phyloP scores from a whole-genome alignment of 2,113 vertebrate genomes.

The Ceyx margarethae region DNA sequence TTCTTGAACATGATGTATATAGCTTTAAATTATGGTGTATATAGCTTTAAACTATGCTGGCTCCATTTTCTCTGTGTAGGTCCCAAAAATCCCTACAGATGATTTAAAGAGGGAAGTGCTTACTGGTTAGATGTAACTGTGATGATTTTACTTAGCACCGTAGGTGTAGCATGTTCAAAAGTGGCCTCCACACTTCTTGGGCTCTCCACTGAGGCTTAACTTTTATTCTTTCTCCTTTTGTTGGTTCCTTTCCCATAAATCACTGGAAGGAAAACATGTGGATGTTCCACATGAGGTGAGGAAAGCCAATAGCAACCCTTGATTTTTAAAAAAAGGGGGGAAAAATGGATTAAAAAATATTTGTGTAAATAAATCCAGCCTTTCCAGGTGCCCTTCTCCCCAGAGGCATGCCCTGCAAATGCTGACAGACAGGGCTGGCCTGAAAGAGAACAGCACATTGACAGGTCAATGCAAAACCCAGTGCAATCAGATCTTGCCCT shows the following conservation, averaged over 20 bases:
- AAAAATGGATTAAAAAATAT: not conserved
- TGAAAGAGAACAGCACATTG: not conserved
- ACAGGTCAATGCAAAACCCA: not conserved
- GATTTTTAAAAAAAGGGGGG: not conserved
- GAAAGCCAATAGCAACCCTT: not conserved
- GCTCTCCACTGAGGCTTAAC: not conserved
- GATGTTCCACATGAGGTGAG: not conserved
- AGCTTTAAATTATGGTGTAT: not conserved
- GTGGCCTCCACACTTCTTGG: not conserved
- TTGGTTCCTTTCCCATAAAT: not conserved
- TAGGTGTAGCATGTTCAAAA: not conserved
- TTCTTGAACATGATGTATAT: not conserved
- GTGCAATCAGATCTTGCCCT: not conserved
- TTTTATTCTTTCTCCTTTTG: not conserved
- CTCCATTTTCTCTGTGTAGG: not conserved
- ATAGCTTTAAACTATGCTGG: not conserved
- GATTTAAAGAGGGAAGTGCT: not conserved
- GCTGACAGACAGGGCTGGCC: not conserved
- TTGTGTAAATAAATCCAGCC: not conserved
- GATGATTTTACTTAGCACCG: fast-evolving
- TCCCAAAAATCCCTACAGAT: not conserved
- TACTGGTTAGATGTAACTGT: not conserved
- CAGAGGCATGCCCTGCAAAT: not conserved
- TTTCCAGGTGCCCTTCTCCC: not conserved
- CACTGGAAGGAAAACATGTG: not conserved